Percentiles rank a stretch among this genome's conserved stretches.
Evolutionary conservation across 2,888 invertebrate genomes (phyloP).

Genomic region (Mycogona germanica): DNA sequence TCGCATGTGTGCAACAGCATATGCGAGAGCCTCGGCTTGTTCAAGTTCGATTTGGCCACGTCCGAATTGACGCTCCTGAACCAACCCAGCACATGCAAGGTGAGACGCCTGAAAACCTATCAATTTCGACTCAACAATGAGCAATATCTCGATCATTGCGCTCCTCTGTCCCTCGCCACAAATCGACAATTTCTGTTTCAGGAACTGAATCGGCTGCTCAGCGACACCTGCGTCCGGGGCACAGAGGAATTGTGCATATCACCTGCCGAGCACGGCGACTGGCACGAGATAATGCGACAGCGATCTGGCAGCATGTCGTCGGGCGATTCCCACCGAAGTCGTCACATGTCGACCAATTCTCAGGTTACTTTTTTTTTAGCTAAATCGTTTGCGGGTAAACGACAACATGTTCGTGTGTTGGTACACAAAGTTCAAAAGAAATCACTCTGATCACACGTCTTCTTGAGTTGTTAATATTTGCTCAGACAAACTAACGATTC

Average conservation of each 20-base stretch:
- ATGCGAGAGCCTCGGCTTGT: constrained; percentile 39
- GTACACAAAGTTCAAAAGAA: no score
- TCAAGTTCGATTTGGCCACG: constrained; percentile 40
- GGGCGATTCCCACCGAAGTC: neutral
- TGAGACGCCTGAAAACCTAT: neutral
- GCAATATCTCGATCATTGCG: neutral
- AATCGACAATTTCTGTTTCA: constrained; percentile 6
- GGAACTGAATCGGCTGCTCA: no score
- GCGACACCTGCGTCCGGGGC: constrained; percentile 32
- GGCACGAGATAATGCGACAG: constrained; percentile 31
- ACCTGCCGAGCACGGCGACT: constrained; percentile 33
- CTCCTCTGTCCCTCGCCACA: neutral
- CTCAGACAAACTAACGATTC: no score
- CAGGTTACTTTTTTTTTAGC: neutral
- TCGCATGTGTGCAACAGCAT: constrained; percentile 44
- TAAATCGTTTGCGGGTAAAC: no score
- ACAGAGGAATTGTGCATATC: constrained; percentile 33
- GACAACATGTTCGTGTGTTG: no score
- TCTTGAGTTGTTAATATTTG: no score
- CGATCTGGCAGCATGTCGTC: constrained; percentile 25
- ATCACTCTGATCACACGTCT: no score
- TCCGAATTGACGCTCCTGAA: constrained; percentile 29
- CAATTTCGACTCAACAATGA: neutral
- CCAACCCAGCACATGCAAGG: neutral
- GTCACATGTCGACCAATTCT: constrained; percentile 5